Base-by-base conservation (phyloP, 2,888 invertebrate species). In the Drosophila buzzatii region DNA sequence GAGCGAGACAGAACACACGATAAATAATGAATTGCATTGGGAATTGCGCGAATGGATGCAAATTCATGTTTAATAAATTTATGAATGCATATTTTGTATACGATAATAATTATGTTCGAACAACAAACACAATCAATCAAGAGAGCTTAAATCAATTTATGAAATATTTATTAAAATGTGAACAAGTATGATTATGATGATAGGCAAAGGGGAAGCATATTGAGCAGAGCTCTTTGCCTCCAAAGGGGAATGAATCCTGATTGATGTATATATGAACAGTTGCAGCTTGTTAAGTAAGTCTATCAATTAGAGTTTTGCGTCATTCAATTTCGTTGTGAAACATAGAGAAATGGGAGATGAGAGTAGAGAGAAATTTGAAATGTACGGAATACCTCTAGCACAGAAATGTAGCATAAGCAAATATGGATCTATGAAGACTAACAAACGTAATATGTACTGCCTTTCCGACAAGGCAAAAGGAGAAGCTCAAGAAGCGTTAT, bases 11-110 rank as follows among this genome's bases (percentile, higher is more conserved):
- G 16, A 12, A 62, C 33, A 76, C 57, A 61, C 55, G 20, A 41
- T 52, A 72, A 67, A 78, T 67, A 78, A 77, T 77, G 49, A 67
- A 63, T 31, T 39, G 47, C 27, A 42, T 33, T 18, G 72, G 52
- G 72, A 53, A 33, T 45, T 65, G 44, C 8, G 49, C 8, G 49
- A 55, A 23, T 27, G 20, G 16, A 59, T 37, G 14, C 35, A 47
- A 59, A 67, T 60, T 33, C 31, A 47, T 42, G 42, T 55, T 56
- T 39, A 35, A 58, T 41, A 39, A 23, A 45, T 59, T 18, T 45
- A 20, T 39, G 45, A 49, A 49, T 66, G 23, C 8, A 58, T 37
- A 58, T 58, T 45, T 35, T 60, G 37, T 18, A 58, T 20, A 37
- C 12, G 39, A 59, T n/a, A 33, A 31, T n/a, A 37, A 67, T 66